These are phyloP conservation scores for Dermatemys mawii DNA, from an alignment of 2,113 vertebrate genomes.

Conservation along the genomic window DNA sequence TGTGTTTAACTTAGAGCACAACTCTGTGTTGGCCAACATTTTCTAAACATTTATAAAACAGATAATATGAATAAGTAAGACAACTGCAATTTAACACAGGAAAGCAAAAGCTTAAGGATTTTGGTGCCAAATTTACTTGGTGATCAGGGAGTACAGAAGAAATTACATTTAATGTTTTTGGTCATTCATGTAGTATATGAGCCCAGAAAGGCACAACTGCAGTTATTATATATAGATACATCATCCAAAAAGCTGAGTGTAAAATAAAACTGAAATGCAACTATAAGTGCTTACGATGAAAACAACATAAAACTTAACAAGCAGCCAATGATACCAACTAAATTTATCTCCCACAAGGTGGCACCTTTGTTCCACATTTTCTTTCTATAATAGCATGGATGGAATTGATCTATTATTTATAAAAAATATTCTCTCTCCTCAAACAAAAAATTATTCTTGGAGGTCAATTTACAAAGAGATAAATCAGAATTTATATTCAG, in stretches of 20 bases:
- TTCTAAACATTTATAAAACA: not conserved
- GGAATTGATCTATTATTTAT: not conserved
- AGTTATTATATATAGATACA: not conserved
- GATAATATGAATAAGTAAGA: not conserved
- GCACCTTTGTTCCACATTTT: constrained; percentile 45
- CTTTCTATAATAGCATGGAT: not conserved
- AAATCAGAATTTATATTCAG: not conserved
- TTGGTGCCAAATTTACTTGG: not conserved
- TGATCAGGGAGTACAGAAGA: not conserved
- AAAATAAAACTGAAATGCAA: not conserved
- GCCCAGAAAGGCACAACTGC: not conserved
- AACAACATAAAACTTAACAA: not conserved
- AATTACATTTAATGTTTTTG: not conserved
- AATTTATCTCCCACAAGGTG: constrained; percentile 56
- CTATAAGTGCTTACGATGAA: not conserved
- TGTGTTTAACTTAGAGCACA: not conserved
- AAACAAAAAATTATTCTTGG: not conserved
- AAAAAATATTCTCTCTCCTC: not conserved
- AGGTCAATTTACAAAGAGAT: not conserved
- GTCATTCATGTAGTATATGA: not conserved
- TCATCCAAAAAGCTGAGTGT: rapidly evolving
- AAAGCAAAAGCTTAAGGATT: not conserved
- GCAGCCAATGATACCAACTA: not conserved
- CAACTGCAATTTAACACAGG: not conserved
- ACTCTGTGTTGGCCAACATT: not conserved